Conservation (phyloP, 2,888 invertebrate species). For the Dynastes hyllus region DNA sequence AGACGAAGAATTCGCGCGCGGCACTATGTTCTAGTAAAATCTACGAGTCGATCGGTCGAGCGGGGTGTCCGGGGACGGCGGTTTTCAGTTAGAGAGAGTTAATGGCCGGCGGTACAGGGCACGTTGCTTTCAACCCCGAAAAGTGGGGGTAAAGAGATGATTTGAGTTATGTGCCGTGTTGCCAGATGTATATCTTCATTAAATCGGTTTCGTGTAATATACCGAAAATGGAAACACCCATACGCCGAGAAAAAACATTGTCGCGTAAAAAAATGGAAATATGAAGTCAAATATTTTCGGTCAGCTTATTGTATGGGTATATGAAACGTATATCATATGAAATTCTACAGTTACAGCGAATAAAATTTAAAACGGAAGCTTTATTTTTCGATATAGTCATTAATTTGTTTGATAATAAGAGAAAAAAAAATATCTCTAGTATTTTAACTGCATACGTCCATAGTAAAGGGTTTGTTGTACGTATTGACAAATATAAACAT, state of each 20-base stretch:
- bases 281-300: background rate
- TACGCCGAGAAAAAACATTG: constrained; percentile 14
- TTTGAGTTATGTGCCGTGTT: constrained; percentile 57
- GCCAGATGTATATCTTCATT: constrained; percentile 54
- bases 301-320: no score
- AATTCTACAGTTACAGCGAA: background rate
- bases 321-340: no score
- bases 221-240: constrained; percentile 35
- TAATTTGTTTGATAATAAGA: no score
- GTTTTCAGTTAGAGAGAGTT: constrained; percentile 54
- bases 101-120: constrained; percentile 58
- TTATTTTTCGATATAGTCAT: no score
- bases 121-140: constrained; percentile 57
- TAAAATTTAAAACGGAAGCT: background rate
- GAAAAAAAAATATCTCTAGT: no score
- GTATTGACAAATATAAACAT: no score
- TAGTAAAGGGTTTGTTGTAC: no score
- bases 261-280: constrained; percentile 8
- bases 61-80: constrained; percentile 40
- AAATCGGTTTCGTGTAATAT: constrained; percentile 44
- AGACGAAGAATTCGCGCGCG: constrained; percentile 44
- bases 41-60: constrained; percentile 31
- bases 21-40: constrained; percentile 38
- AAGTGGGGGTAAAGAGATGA: constrained; percentile 57
- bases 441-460: no score